A percentile compares a stretch with the other conserved stretches of the same genome.
These are phyloP conservation scores for Ormyrus thymus DNA, from an alignment of 2,888 invertebrate genomes.

Conservation along the genomic window DNA sequence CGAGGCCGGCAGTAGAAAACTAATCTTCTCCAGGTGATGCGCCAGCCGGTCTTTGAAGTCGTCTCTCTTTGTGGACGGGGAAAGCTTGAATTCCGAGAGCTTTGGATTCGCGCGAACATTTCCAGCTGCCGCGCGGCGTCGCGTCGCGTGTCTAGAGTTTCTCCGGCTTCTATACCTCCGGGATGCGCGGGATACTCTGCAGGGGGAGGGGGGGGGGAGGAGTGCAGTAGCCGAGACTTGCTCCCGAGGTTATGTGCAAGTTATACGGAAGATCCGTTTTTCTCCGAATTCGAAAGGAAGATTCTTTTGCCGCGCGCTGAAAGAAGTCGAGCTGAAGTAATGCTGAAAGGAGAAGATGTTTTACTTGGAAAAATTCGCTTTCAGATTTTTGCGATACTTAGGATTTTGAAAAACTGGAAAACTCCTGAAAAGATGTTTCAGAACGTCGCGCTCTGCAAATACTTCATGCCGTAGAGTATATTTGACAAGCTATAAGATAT, in stretches of 20 bases:
- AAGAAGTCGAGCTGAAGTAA: not conserved
- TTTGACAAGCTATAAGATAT: no score
- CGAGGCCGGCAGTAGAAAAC: not conserved
- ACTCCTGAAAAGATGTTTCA: not conserved
- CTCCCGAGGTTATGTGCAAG: not conserved
- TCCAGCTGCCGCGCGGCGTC: not conserved
- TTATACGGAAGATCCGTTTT: slow-evolving; percentile 20
- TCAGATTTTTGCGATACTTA: no score
- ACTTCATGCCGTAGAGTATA: no score
- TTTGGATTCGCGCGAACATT: not conserved
- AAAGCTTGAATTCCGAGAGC: slow-evolving; percentile 9
- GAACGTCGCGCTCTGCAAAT: not conserved
- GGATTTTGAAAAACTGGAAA: not conserved
- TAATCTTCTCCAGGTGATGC: slow-evolving; percentile 41
- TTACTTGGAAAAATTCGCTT: no score
- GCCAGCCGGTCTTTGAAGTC: slow-evolving; percentile 31
- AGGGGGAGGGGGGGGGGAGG: not conserved
- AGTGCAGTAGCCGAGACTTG: not conserved
- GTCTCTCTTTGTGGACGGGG: not conserved
- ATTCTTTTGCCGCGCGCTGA: slow-evolving; percentile 15
- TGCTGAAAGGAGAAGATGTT: no score
- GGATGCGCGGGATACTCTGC: not conserved
- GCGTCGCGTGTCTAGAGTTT: slow-evolving; percentile 8
- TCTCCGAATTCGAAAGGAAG: slow-evolving; percentile 9
- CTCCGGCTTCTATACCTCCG: not conserved